These are phyloP conservation scores for Peromyscus eremicus DNA, from an alignment of 2,797 vertebrate species.

Conservation along the genomic window DNA sequence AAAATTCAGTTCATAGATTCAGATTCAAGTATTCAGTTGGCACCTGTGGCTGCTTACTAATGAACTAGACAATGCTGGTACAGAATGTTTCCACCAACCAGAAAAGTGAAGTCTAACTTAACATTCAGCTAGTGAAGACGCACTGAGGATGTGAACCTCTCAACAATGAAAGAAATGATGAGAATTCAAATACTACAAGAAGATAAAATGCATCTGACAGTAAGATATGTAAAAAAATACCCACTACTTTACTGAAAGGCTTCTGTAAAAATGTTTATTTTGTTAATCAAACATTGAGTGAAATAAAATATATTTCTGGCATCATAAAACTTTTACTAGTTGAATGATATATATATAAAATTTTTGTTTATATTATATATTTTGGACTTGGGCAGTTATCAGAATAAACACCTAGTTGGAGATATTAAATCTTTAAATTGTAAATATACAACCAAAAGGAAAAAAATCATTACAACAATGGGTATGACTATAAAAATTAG, in stretches of 20 bases:
- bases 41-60: neutral
- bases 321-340: slow-evolving; percentile 42
- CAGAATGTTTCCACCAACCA: neutral
- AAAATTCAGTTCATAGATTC: neutral
- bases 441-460: neutral
- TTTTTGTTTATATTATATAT: neutral
- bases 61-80: neutral
- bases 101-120: neutral
- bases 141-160: neutral
- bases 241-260: neutral
- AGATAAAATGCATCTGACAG: neutral
- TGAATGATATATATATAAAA: neutral
- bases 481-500: slow-evolving; percentile 43
- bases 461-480: slow-evolving; percentile 40
- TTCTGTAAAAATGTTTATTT: slow-evolving; percentile 43
- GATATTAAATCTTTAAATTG: neutral
- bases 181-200: slow-evolving; percentile 29
- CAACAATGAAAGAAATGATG: neutral
- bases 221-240: slow-evolving; percentile 3
- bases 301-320: neutral
- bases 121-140: neutral
- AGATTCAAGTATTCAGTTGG: neutral
- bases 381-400: neutral
- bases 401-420: slow-evolving; percentile 46
- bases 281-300: neutral